Evolutionary conservation across 1,140 invertebrate species (phyloP), one percentile per base, ranked within the genome.

Genomic region (Platyura marginata): DNA sequence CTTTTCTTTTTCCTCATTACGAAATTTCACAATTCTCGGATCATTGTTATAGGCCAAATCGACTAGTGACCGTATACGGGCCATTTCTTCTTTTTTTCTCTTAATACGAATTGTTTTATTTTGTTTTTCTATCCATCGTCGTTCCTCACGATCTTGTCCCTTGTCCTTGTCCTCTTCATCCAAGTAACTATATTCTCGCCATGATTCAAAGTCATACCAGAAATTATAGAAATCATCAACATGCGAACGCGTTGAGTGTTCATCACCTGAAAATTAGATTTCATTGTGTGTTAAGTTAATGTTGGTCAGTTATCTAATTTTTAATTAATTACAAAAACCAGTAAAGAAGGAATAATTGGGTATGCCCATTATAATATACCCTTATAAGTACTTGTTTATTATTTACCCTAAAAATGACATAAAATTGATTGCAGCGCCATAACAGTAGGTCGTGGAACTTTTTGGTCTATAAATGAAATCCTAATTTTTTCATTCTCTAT

Each of bases 101-200:
- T 94, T 89, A 11, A 82, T 77, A 35, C 94, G 64, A 13, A 82
- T 86, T 10, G 72, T 79, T 70, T 93, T 95, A 56, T 98, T 98
- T 57, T 94, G 86, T 65, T 95, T 97, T 54, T 98, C 94, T 53
- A 98, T 96, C 81, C 88, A 96, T 45, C 88, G 77, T 20, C 94
- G 69, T 66, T 96, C 93, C 51, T 96, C 92, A 1, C 93, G 77
- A 66, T 86, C 91, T 63, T 92, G 82, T 3, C 92, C 95, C 57
- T 89, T 92, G 57, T 96, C 91, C 62, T 97, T 98, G 50, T 97
- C 93, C 60, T 98, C 95, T 65, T 97, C 92, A 64, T 99, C 95
- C 44, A 96, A 64, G 62, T 98, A 98, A n/a, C 93, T 98, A 68
- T 85, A 99, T 55, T 98, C 95, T 48, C 95, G 70, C 95, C 95